Conservation (phyloP, 1,140 invertebrate species). For the Oncopodura yosiiana region DNA sequence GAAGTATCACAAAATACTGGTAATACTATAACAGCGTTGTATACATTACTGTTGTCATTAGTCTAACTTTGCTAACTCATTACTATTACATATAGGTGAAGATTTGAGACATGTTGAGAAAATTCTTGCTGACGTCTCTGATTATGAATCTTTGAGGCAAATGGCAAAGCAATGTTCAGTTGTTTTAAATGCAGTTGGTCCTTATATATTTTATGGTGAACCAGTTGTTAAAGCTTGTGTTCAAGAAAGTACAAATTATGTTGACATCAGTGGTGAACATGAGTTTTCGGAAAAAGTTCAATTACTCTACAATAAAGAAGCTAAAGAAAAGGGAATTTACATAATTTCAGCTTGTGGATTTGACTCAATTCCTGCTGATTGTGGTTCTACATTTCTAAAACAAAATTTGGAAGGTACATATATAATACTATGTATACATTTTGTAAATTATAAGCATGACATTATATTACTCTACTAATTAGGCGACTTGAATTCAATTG, state of each 20-base stretch:
- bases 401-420: slow-evolving; percentile 59
- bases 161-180: slow-evolving; percentile 66
- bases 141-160: slow-evolving; percentile 55
- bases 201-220: slow-evolving; percentile 80
- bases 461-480: neutral
- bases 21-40: neutral
- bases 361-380: slow-evolving; percentile 75
- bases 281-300: slow-evolving; percentile 79
- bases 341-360: slow-evolving; percentile 85
- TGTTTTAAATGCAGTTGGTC: slow-evolving; percentile 77
- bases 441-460: neutral
- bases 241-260: slow-evolving; percentile 64
- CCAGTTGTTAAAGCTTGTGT: slow-evolving; percentile 78
- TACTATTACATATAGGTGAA: slow-evolving; percentile 40
- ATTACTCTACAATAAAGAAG: slow-evolving; percentile 62
- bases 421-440: neutral
- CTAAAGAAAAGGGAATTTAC: slow-evolving; percentile 65
- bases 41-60: neutral
- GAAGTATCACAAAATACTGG: slow-evolving; percentile 49
- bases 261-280: slow-evolving; percentile 47
- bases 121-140: slow-evolving; percentile 67
- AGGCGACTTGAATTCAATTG: neutral
- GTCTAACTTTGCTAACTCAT: neutral
- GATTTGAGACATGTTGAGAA: slow-evolving; percentile 53
- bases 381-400: slow-evolving; percentile 64